Percentiles rank a stretch among this genome's conserved stretches.
Evolutionary conservation across 2,113 vertebrate genomes (phyloP).

Genomic region (Hoplias malabaricus): DNA sequence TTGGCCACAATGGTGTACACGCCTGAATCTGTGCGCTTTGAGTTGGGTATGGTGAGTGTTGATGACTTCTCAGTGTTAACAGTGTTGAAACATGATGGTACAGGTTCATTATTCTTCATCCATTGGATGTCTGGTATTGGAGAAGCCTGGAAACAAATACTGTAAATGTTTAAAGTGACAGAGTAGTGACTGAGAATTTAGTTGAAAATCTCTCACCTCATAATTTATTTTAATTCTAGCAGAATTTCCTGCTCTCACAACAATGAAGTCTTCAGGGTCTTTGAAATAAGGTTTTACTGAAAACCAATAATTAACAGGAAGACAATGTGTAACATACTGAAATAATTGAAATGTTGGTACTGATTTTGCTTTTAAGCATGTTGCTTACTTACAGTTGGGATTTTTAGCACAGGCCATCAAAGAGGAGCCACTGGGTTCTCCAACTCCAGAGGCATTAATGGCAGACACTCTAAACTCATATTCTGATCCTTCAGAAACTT

Average conservation of each 20-base stretch:
- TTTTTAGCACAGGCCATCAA: constrained; percentile 77
- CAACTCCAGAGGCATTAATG: constrained; percentile 78
- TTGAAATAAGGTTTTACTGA: constrained; percentile 80
- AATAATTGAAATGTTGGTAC: not conserved
- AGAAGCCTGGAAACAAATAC: constrained; percentile 67
- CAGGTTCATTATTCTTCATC: constrained; percentile 77
- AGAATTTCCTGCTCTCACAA: constrained; percentile 75
- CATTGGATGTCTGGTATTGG: constrained; percentile 78
- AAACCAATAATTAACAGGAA: not conserved
- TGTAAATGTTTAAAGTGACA: not conserved
- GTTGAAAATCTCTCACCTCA: constrained; percentile 64
- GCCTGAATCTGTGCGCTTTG: constrained; percentile 75
- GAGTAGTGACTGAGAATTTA: not conserved
- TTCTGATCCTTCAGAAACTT: constrained; percentile 78
- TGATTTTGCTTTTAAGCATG: not conserved
- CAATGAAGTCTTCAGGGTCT: constrained; percentile 75
- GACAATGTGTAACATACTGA: not conserved
- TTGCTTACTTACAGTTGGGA: constrained; percentile 77
- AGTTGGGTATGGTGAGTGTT: constrained; percentile 74
- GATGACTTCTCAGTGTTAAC: constrained; percentile 71
- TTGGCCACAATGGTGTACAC: constrained; percentile 75
- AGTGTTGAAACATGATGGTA: constrained; percentile 55
- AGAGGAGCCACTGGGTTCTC: constrained; percentile 80
- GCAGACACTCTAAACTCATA: constrained; percentile 88
- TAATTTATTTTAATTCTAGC: constrained; percentile 77